Base-by-base conservation (phyloP, 2,888 invertebrate species). In the Ochropacha duplaris region DNA sequence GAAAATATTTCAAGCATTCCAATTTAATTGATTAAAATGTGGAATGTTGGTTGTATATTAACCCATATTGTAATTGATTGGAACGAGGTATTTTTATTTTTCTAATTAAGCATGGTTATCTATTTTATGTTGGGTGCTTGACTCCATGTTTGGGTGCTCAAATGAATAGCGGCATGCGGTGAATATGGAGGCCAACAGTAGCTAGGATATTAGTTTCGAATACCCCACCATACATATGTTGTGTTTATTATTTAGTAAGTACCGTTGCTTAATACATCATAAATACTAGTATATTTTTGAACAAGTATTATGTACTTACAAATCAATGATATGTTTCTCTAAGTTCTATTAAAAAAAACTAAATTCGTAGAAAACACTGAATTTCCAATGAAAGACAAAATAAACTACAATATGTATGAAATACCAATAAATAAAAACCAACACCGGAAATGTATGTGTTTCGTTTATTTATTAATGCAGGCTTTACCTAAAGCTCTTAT, bases 131-230 rank as follows among this genome's bases (percentile, higher is more conserved):
- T 2, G 59, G 54, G 61, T 52, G 54, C 54, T 36, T 56, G 39
- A 54, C 54, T 57, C 24, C 31, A 62, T 57, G 59, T 70, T 65
- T 61, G 56, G 65, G 64, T 68, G 73, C 71, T 73, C 68, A 72
- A 77, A 74, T 80, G 73, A 80, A 78, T 72, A 65, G 71, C 71
- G 64, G 64, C 57, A 65, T 65, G 60, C 54, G 66, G 55, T 61
- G 68, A 69, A 64, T 64, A 76, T 73, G 73, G 75, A 77, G 70
- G 70, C 72, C 62, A 64, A 66, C 61, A 62, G 69, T 74, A 76
- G 77, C 77, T 74, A 72, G 66, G 67, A 69, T 71, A 81, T 82
- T 77, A 74, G 73, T 76, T 73, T 70, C 69, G 56, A 72, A 72
- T 52, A 71, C 68, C 66, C 57, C 68, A 69, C 59, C 69, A 4